Percentiles rank a stretch among this genome's conserved stretches.
Evolutionary conservation across 2,113 vertebrate species (phyloP).

Genomic region (Crotalus viridis): DNA sequence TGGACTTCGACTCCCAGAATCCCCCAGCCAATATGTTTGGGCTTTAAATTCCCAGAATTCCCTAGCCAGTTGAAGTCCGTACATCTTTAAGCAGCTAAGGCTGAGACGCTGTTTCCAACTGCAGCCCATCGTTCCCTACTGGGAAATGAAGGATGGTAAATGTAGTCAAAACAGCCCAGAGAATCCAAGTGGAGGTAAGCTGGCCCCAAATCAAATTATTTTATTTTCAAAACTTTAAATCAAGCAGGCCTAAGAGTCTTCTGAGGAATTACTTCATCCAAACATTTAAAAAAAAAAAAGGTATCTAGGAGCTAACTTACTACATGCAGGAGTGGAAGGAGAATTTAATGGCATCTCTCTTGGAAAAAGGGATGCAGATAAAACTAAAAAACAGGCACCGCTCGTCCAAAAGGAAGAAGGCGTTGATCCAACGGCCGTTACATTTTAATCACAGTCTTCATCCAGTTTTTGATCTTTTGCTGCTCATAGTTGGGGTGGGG

Average conservation of each 20-base stretch:
- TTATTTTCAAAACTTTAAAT: background rate
- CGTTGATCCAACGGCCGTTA: no score
- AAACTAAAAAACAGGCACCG: no score
- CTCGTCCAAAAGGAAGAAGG: no score
- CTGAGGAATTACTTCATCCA: background rate
- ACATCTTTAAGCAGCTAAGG: background rate
- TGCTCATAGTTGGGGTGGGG: background rate
- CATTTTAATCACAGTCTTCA: background rate
- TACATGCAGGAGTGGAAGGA: background rate
- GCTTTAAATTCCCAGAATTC: background rate
- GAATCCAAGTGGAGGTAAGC: background rate
- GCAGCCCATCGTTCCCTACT: background rate
- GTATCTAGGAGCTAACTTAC: fast-evolving
- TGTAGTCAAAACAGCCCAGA: background rate
- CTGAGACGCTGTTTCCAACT: background rate
- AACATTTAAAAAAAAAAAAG: background rate
- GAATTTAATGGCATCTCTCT: background rate
- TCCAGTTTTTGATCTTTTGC: background rate
- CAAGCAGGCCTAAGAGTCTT: background rate
- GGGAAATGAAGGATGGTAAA: background rate
- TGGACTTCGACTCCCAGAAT: background rate
- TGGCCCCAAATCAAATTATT: no score
- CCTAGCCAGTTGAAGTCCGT: background rate
- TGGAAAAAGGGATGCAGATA: background rate
- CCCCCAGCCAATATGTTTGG: no score